phyloP scores from a whole-genome alignment of 2,888 invertebrate species.

The Cephus runcator region DNA sequence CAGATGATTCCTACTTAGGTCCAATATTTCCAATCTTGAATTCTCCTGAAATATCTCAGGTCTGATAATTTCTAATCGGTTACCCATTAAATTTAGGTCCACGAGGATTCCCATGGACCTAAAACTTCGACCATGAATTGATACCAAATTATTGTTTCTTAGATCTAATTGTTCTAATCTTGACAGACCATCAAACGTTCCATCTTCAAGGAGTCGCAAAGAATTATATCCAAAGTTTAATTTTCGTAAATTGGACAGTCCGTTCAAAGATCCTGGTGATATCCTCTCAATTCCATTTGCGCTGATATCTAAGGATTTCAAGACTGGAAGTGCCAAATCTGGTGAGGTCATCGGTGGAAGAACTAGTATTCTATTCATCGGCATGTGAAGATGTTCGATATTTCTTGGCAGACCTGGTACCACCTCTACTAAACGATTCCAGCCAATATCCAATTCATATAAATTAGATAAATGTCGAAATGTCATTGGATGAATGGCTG shows the following conservation, averaged over 20 bases:
- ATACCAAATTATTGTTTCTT: slow-evolving; percentile 77
- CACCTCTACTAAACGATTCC: slow-evolving; percentile 78
- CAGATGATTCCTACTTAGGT: slow-evolving; percentile 81
- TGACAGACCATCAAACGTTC: slow-evolving; percentile 76
- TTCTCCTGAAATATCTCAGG: slow-evolving; percentile 77
- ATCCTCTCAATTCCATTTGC: slow-evolving; percentile 80
- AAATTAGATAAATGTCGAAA: slow-evolving; percentile 80
- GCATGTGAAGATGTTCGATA: slow-evolving; percentile 78
- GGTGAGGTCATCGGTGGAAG: slow-evolving; percentile 75
- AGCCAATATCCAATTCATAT: slow-evolving; percentile 82
- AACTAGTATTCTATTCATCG: slow-evolving; percentile 76
- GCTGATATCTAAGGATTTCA: slow-evolving; percentile 80
- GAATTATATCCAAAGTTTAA: slow-evolving; percentile 80
- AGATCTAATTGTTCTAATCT: slow-evolving; percentile 80
- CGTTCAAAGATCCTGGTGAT: slow-evolving; percentile 73
- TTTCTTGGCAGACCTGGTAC: slow-evolving; percentile 83
- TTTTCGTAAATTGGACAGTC: slow-evolving; percentile 75
- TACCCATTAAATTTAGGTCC: slow-evolving; percentile 80
- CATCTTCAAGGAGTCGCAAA: slow-evolving; percentile 75
- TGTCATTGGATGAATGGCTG: slow-evolving; percentile 78
- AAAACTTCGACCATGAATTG: slow-evolving; percentile 75
- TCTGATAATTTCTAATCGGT: slow-evolving; percentile 78
- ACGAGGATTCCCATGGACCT: slow-evolving; percentile 73
- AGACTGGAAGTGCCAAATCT: slow-evolving; percentile 77
- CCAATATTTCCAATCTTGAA: slow-evolving; percentile 72